phyloP scores from a whole-genome alignment of 2,797 vertebrate species.

The Arrhamphus sclerolepis region DNA sequence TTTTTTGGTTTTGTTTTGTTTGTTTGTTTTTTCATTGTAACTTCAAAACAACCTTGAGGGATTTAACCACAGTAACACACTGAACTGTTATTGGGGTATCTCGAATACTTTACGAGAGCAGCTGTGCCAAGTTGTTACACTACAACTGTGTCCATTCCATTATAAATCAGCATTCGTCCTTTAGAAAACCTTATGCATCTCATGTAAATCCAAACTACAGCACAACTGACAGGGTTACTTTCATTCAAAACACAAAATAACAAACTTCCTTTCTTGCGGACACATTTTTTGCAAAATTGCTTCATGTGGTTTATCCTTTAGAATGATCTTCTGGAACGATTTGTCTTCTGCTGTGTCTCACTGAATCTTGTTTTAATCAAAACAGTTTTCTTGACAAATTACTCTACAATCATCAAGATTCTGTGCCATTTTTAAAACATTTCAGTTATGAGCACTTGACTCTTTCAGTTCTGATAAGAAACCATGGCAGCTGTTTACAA shows the following conservation, averaged over 20 bases:
- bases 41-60: constrained; percentile 69
- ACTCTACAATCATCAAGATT: neutral
- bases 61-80: constrained; percentile 82
- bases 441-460: neutral
- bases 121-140: constrained; percentile 75
- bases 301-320: neutral
- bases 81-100: constrained; percentile 76
- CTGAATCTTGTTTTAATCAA: too few relatives aligned
- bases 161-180: constrained; percentile 67
- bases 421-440: neutral
- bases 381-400: too few relatives aligned
- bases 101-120: constrained; percentile 76
- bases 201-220: constrained; percentile 47
- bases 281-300: constrained; percentile 8
- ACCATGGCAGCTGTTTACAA: too few relatives aligned
- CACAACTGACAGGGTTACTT: constrained; percentile 18
- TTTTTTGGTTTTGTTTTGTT: too few relatives aligned
- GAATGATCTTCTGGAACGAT: too few relatives aligned
- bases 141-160: constrained; percentile 56
- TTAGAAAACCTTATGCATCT: constrained; percentile 62
- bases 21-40: constrained; percentile 64
- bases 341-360: too few relatives aligned
- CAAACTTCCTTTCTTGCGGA: neutral
- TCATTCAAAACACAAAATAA: too few relatives aligned
- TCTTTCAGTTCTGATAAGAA: too few relatives aligned